Base-by-base conservation (phyloP, 2,797 vertebrate genomes). In the Mormyrops boulengeri region DNA sequence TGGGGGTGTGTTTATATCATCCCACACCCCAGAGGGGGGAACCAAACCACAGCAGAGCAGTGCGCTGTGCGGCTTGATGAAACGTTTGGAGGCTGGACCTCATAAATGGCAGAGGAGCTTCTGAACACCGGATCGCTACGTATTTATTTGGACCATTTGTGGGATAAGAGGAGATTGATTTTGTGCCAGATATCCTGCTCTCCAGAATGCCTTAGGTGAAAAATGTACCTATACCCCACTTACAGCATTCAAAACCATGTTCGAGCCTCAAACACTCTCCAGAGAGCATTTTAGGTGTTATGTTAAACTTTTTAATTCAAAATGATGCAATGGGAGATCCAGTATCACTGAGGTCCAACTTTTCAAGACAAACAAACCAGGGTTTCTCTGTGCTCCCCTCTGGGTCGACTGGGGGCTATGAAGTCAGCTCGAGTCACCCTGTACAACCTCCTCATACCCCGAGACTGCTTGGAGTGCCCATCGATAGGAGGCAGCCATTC, bases 131-230 rank as follows among this genome's bases (percentile, higher is more conserved):
- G 53, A 82, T 41, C 38, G n/a, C 41, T 44, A 44, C 2, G 77
- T 89, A 73, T 89, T 89, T 85, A 62, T 85, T 85, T 89, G 50
- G 80, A 60, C 80, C 26, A 44, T 85, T 53, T 85, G 80, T 53
- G 41, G 80, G 88, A 84, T 57, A 55, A 84, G 80, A 47, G 77
- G 77, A 30, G 73, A 89, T 89, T 85, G 88, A 89, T 89, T 89
- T 89, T 89, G 77, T 89, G 88, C 57, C 41, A 85, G 88, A 82
- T 85, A 89, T 84, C 77, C 55, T 60, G 80, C 88, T 57, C 53
- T 14, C 41, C 73, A 8, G 50, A 47, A 77, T 89, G 73, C 73
- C 88, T 57, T 34, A 22, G 6, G 30, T 44, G 73, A 89, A 53
- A 34, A 55, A 30, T 57, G 88, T 52, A 49, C 53, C 41, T 57